phyloP scores from a whole-genome alignment of 2,113 vertebrate genomes.

The Sminthopsis crassicaudata region DNA sequence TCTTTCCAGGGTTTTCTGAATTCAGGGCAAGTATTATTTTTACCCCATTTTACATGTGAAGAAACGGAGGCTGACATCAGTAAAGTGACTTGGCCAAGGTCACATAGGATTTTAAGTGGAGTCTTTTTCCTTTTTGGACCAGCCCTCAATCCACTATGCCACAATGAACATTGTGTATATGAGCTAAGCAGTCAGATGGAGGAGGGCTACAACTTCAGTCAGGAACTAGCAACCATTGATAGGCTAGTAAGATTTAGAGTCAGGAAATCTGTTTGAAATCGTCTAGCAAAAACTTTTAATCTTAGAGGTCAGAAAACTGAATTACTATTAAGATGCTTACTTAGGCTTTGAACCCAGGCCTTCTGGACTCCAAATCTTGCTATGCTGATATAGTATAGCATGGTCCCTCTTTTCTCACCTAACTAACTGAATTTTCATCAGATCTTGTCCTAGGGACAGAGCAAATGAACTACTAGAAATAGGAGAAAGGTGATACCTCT shows the following conservation, averaged over 20 bases:
- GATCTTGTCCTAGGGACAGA: background rate
- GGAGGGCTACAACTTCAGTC: background rate
- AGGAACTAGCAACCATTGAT: background rate
- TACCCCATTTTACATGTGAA: background rate
- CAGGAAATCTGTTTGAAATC: background rate
- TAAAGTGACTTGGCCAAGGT: background rate
- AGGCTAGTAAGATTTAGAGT: background rate
- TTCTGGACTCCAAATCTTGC: background rate
- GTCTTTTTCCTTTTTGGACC: background rate
- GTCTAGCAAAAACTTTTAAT: background rate
- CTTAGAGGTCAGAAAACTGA: background rate
- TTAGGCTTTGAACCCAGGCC: background rate
- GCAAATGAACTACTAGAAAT: background rate
- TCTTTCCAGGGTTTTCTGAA: no score
- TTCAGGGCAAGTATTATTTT: no score
- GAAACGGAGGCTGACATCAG: background rate
- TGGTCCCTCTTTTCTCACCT: background rate
- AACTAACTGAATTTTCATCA: background rate
- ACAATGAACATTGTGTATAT: background rate
- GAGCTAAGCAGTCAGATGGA: background rate
- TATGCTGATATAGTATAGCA: background rate
- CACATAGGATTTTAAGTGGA: background rate
- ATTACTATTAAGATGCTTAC: background rate
- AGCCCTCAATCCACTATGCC: background rate
- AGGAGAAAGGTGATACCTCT: background rate